A percentile compares a stretch with the other conserved stretches of the same genome.
Evolutionary conservation across 2,888 invertebrate genomes (phyloP).

Genomic region (Clepsis dumicolana): DNA sequence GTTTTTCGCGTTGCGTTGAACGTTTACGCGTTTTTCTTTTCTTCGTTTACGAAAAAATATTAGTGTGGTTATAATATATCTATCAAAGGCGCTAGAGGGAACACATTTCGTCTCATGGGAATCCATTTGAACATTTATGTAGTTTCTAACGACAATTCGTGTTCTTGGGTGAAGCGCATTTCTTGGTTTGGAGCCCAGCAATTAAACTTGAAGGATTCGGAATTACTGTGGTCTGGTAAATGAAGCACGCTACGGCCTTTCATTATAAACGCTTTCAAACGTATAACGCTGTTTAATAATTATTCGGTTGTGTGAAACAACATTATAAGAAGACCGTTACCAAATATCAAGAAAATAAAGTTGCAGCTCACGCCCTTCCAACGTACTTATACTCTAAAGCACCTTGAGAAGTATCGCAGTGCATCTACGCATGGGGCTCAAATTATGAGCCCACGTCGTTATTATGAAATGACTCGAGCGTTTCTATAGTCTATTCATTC

Average conservation of each 20-base stretch:
- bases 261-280: not conserved
- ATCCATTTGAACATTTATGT: not conserved
- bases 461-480: no score
- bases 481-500: no score
- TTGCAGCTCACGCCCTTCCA: no score
- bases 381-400: no score
- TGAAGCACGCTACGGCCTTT: not conserved
- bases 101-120: not conserved
- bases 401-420: no score
- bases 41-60: not conserved
- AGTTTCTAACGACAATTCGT: constrained; percentile 1
- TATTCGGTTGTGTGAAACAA: not conserved
- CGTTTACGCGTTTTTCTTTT: constrained; percentile 8
- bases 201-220: constrained; percentile 8
- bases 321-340: no score
- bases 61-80: not conserved
- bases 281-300: not conserved
- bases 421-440: no score
- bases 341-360: not conserved
- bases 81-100: not conserved
- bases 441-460: no score
- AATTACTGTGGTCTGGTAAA: constrained; percentile 4
- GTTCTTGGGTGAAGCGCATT: constrained; percentile 2
- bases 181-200: constrained; percentile 10
- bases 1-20: not conserved